Percentiles rank a stretch among this genome's conserved stretches.
Conservation (phyloP, 2,888 invertebrate species). For the Eurois occulta region DNA sequence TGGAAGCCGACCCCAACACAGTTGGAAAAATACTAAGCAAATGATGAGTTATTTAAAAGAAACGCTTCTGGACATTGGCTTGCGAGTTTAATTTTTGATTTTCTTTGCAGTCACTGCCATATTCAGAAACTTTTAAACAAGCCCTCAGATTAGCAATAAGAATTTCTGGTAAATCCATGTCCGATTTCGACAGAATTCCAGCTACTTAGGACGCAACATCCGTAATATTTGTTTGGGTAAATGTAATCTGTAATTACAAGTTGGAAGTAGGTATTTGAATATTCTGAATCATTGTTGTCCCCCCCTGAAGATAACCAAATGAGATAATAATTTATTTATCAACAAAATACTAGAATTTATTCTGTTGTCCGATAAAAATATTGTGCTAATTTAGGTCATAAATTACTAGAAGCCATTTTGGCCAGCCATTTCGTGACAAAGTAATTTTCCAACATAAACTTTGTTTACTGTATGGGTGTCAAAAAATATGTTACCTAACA, state of each 20-base stretch:
- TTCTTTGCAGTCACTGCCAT: neutral
- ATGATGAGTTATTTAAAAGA: neutral
- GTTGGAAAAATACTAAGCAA: neutral
- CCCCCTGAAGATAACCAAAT: constrained; percentile 28
- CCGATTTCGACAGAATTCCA: neutral
- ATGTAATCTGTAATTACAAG: constrained; percentile 22
- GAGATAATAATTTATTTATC: constrained; percentile 38
- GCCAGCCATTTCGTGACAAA: constrained; percentile 30
- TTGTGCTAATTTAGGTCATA: constrained; percentile 29
- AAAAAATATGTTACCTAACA: constrained; percentile 29
- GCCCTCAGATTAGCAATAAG: neutral
- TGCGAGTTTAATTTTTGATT: neutral
- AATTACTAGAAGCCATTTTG: constrained; percentile 2
- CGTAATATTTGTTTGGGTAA: constrained; percentile 25
- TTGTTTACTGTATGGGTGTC: constrained; percentile 8
- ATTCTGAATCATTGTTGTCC: constrained; percentile 37
- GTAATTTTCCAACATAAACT: constrained; percentile 18
- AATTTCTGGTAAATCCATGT: neutral
- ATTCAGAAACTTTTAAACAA: neutral
- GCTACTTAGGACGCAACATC: constrained; percentile 29
- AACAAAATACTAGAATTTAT: constrained; percentile 22
- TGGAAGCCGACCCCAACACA: neutral
- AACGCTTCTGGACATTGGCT: neutral
- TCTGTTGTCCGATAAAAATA: constrained; percentile 30
- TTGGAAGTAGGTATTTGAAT: neutral